Evolutionary conservation across 2,888 invertebrate genomes (phyloP).

Genomic region (Malthinus seriepunctatus): DNA sequence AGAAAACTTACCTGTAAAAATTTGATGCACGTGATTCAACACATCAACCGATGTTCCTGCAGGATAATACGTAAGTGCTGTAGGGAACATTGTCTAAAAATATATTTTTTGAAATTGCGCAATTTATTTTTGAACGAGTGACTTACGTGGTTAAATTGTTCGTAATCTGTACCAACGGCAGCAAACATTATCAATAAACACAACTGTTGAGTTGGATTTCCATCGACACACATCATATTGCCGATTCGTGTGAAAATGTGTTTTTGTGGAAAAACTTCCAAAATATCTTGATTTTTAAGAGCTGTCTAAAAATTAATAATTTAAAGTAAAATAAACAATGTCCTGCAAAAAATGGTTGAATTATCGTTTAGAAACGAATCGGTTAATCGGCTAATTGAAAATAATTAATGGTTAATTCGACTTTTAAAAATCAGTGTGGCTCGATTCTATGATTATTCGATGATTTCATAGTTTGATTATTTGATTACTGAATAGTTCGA

Average conservation of each 20-base stretch:
- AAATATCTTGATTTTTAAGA: slow-evolving; percentile 38
- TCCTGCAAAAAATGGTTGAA: slow-evolving; percentile 4
- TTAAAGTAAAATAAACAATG: slow-evolving; percentile 14
- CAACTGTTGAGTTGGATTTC: slow-evolving; percentile 55
- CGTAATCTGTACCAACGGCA: slow-evolving; percentile 60
- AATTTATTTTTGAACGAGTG: neutral
- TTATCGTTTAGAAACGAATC: too few relatives aligned
- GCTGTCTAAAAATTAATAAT: slow-evolving; percentile 37
- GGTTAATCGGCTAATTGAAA: too few relatives aligned
- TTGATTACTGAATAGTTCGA: too few relatives aligned
- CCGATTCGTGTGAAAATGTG: slow-evolving; percentile 41
- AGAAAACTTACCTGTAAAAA: slow-evolving; percentile 43
- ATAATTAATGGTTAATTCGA: too few relatives aligned
- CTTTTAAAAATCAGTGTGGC: too few relatives aligned
- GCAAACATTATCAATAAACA: slow-evolving; percentile 66
- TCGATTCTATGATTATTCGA: too few relatives aligned
- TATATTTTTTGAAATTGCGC: neutral
- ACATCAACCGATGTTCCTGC: slow-evolving; percentile 58
- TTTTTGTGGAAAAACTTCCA: slow-evolving; percentile 48
- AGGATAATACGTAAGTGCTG: slow-evolving; percentile 51
- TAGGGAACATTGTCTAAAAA: slow-evolving; percentile 46
- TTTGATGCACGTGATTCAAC: slow-evolving; percentile 53
- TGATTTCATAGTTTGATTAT: too few relatives aligned
- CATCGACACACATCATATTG: slow-evolving; percentile 54
- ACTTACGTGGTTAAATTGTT: slow-evolving; percentile 62